Evolutionary conservation across 2,797 vertebrate genomes (phyloP).

Genomic region (Triplophysa bombifrons): DNA sequence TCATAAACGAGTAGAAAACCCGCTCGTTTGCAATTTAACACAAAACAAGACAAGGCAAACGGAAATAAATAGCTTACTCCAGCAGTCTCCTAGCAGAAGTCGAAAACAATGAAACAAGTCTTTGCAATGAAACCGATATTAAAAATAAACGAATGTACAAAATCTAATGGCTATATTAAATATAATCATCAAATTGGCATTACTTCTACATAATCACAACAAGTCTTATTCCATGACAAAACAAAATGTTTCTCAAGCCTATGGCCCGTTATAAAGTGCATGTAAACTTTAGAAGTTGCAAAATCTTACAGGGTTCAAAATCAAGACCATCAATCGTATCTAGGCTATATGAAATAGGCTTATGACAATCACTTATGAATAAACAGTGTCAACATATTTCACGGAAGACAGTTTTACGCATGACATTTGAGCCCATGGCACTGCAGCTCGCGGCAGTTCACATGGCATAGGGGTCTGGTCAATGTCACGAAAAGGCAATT

Average conservation of each 20-base stretch:
- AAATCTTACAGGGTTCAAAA: slow-evolving; percentile 55
- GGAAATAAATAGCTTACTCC: slow-evolving; percentile 89
- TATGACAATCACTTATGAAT: slow-evolving; percentile 61
- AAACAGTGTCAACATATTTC: slow-evolving; percentile 58
- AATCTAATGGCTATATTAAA: slow-evolving; percentile 86
- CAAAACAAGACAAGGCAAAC: slow-evolving; percentile 78
- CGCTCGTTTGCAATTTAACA: slow-evolving; percentile 79
- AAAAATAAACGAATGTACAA: slow-evolving; percentile 69
- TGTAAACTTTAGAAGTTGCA: slow-evolving; percentile 82
- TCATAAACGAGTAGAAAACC: slow-evolving; percentile 86
- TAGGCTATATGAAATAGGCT: slow-evolving; percentile 41
- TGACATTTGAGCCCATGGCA: slow-evolving; percentile 74
- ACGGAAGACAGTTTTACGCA: slow-evolving; percentile 75
- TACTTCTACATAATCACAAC: slow-evolving; percentile 71
- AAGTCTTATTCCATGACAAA: slow-evolving; percentile 51
- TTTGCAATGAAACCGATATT: slow-evolving; percentile 64
- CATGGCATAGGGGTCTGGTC: slow-evolving; percentile 76
- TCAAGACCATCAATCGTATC: slow-evolving; percentile 62
- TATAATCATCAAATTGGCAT: slow-evolving; percentile 86
- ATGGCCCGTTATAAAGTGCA: slow-evolving; percentile 86
- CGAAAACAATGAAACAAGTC: slow-evolving; percentile 72
- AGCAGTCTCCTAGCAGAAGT: slow-evolving; percentile 77
- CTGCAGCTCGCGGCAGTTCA: slow-evolving; percentile 68
- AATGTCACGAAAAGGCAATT: slow-evolving; percentile 64
- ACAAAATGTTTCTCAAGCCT: slow-evolving; percentile 69